These are phyloP conservation scores for Drosophila pachea DNA, from an alignment of 1,140 invertebrate genomes.

Conservation along the genomic window DNA sequence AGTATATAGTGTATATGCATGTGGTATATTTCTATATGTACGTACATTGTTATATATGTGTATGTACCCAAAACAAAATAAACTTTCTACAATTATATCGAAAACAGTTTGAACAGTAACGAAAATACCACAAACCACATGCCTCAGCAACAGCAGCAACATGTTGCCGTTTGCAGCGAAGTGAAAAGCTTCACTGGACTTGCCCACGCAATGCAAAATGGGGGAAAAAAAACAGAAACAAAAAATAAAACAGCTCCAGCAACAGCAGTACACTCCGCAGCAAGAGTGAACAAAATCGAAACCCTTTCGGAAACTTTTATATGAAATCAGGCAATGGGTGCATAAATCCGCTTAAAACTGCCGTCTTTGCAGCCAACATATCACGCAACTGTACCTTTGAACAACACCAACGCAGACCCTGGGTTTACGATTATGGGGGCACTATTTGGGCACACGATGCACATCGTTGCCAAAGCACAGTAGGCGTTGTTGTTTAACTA, in stretches of 20 bases:
- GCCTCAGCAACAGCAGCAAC: constrained; percentile 45
- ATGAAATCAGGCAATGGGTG: constrained; percentile 58
- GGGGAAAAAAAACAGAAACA: background rate
- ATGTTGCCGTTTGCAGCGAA: constrained; percentile 59
- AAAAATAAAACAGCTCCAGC: constrained; percentile 31
- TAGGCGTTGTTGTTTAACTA: too few relatives aligned
- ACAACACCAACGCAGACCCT: constrained; percentile 70
- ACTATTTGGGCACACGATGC: constrained; percentile 40
- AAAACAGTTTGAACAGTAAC: constrained; percentile 67
- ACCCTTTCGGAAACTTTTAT: constrained; percentile 77
- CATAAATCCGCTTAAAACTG: constrained; percentile 75
- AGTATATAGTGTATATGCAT: constrained; percentile 47
- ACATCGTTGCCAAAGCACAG: constrained; percentile 20
- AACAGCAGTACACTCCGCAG: constrained; percentile 20
- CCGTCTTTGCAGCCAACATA: constrained; percentile 39
- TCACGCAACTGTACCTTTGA: constrained; percentile 34
- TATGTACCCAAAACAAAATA: constrained; percentile 53
- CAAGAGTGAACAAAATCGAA: constrained; percentile 58
- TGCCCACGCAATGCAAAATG: constrained; percentile 61
- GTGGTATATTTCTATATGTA: too few relatives aligned
- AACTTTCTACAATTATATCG: constrained; percentile 76
- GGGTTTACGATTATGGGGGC: constrained; percentile 51
- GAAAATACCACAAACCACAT: constrained; percentile 45
- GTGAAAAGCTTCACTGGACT: constrained; percentile 55
- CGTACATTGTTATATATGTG: background rate